Base-by-base conservation (phyloP, 2,888 invertebrate genomes). In the Allygus modestus region DNA sequence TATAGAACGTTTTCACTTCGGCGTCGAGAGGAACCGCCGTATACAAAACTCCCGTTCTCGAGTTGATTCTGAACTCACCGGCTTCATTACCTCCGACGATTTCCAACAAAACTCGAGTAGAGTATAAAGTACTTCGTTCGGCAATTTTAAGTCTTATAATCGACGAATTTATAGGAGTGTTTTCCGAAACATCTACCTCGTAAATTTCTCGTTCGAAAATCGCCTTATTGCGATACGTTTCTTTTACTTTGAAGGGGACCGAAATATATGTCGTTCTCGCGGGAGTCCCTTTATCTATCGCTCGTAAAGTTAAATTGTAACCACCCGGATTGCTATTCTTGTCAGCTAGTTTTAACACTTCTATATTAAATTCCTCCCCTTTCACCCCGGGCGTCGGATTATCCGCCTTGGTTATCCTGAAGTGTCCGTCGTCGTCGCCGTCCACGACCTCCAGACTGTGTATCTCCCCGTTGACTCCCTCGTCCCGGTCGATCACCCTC, bases 21-120 rank as follows among this genome's bases (percentile, higher is more conserved):
- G 97, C 96, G 90, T 98, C 98, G 28, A 98, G 91, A 51, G 91
- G 90, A 51, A 94, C 94, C 15, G 95, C 94, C 0, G 97, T 97
- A 89, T 96, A 96, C 0, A 98, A 91, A 92, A 97, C 96, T 0
- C 98, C 98, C 0, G 97, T 96, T 87, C 95, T 95, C 0, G 96
- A 94, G 90, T 98, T 97, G 17, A 98, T 94, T 87, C 93, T 92
- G 90, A 98, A 98, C 89, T 96, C 96, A 0, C 95, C 95, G 7
- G 96, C 96, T 89, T 97, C 96, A 90, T 98, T 97, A 1, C 98
- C 98, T 1, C 96, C 97, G 0, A 96, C 96, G 82, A 98, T 97
- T 91, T 96, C 95, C 86, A 98, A 93, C 88, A 94, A 94, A 0
- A 98, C 96, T 88, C 95, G 93, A 7, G 96, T 96, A 89, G 97